These are phyloP conservation scores for Psilanteris sp. DNA, from an alignment of 1,140 invertebrate species.

Conservation along the genomic window DNA sequence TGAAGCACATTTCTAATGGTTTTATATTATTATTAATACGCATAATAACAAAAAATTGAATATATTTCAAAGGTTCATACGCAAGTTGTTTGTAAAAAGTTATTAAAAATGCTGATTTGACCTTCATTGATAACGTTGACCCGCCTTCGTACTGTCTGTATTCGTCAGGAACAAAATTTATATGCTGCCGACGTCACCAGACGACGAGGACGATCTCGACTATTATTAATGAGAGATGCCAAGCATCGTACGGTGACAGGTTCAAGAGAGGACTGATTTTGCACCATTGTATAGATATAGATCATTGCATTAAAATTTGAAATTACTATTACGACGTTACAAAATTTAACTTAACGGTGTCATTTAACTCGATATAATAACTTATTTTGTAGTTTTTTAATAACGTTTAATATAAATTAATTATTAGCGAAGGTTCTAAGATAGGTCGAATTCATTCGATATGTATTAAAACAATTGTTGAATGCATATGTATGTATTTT, in stretches of 20 bases:
- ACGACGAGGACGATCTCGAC: slow-evolving; percentile 58
- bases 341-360: slow-evolving; percentile 7
- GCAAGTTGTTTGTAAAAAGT: neutral
- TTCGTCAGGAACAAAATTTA: slow-evolving; percentile 71
- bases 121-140: slow-evolving; percentile 54
- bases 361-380: no score
- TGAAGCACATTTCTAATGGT: no score
- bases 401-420: no score
- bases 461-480: no score
- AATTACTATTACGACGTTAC: slow-evolving; percentile 35
- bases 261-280: slow-evolving; percentile 62
- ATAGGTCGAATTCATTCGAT: no score
- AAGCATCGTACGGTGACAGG: slow-evolving; percentile 54
- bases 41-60: no score
- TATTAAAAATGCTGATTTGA: slow-evolving; percentile 43
- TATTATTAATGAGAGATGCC: slow-evolving; percentile 71
- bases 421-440: no score
- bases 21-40: no score
- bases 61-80: no score
- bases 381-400: no score
- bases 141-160: slow-evolving; percentile 58
- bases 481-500: no score
- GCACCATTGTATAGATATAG: slow-evolving; percentile 47
- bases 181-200: slow-evolving; percentile 61
- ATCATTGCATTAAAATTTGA: slow-evolving; percentile 33